Evolutionary conservation across 2,113 vertebrate genomes (phyloP).

Genomic region (Vanacampus margaritifer): DNA sequence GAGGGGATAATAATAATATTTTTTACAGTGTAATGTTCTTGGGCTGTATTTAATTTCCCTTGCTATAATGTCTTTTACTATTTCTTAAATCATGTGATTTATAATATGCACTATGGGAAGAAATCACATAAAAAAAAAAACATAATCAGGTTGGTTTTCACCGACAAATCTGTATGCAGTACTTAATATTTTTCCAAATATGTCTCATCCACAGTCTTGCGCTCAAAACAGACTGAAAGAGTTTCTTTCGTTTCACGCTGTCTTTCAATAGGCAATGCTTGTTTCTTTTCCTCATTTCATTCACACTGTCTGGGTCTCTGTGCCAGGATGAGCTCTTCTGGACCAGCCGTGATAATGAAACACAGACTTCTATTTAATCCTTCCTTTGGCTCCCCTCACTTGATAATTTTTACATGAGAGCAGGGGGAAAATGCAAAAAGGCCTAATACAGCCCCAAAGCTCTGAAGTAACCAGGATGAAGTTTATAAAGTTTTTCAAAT

Average conservation of each 20-base stretch:
- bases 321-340: slow-evolving; percentile 22
- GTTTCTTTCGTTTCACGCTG: background rate
- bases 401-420: background rate
- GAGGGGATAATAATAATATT: no score
- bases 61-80: no score
- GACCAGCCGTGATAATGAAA: slow-evolving; percentile 20
- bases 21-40: no score
- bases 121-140: no score
- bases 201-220: background rate
- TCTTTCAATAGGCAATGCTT: background rate
- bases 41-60: no score
- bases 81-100: no score
- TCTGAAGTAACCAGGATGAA: background rate
- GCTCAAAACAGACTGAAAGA: background rate
- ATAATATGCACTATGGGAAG: no score
- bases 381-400: background rate
- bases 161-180: background rate
- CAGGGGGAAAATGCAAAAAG: background rate
- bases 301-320: background rate
- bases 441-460: background rate
- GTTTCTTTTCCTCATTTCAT: background rate
- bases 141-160: no score
- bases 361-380: slow-evolving; percentile 14
- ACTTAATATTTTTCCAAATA: background rate
- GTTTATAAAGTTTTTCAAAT: slow-evolving; percentile 1